Evolutionary conservation across 2,888 invertebrate genomes (phyloP).

Genomic region (Agrypnus murinus): DNA sequence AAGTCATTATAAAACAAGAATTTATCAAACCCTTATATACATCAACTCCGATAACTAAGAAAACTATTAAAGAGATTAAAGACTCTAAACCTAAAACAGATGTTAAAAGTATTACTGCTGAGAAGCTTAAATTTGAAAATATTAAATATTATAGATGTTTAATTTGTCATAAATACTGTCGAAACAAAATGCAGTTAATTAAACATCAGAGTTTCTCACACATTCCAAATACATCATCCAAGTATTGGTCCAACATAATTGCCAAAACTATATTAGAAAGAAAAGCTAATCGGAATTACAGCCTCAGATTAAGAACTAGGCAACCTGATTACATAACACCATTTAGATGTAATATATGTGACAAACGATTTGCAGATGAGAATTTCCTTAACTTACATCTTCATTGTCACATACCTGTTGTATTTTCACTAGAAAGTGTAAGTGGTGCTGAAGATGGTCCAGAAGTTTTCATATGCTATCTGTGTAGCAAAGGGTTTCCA

Average conservation of each 20-base stretch:
- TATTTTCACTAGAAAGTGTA: background rate
- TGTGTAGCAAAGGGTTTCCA: slow-evolving; percentile 44
- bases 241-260: slow-evolving; percentile 18
- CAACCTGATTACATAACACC: background rate
- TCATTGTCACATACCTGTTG: slow-evolving; percentile 40
- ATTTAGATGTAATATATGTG: slow-evolving; percentile 40
- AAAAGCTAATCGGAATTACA: background rate
- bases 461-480: slow-evolving; percentile 41
- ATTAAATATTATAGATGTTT: slow-evolving; percentile 24
- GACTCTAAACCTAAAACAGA: no score
- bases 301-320: no score
- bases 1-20: background rate
- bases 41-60: background rate
- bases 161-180: slow-evolving; percentile 40
- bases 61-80: no score
- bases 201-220: slow-evolving; percentile 40
- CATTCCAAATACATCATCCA: slow-evolving; percentile 27
- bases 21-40: background rate
- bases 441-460: slow-evolving; percentile 12
- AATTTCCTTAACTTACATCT: slow-evolving; percentile 35
- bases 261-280: background rate
- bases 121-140: no score
- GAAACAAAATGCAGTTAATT: slow-evolving; percentile 18
- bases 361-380: slow-evolving; percentile 26
- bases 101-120: no score